Percentiles rank a stretch among this genome's conserved stretches.
These are phyloP conservation scores for Schizothorax lantsangensis DNA, from an alignment of 2,797 vertebrate genomes.

Conservation along the genomic window DNA sequence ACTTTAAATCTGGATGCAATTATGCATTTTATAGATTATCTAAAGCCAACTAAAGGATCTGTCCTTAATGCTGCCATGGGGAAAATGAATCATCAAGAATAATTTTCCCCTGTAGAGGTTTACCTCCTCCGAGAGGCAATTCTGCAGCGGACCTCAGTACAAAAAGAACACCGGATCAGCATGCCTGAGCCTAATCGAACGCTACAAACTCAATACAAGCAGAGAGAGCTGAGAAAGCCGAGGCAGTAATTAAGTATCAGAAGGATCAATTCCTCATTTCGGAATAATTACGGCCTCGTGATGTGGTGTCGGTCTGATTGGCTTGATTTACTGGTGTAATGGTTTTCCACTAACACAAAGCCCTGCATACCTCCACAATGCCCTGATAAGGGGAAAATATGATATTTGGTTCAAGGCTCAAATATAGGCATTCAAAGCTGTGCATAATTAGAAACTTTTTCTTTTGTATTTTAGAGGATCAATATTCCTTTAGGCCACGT, in stretches of 20 bases:
- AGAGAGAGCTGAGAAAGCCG: conserved; percentile 29
- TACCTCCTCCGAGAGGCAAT: conserved; percentile 57
- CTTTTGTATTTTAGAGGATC: conserved; percentile 17
- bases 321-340: conserved; percentile 41
- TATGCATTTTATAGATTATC: conserved; percentile 61
- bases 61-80: conserved; percentile 53
- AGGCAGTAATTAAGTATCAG: conserved; percentile 57
- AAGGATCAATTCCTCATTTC: conserved; percentile 64
- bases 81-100: conserved; percentile 51
- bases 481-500: neutral
- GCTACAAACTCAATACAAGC: conserved; percentile 50
- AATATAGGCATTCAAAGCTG: conserved; percentile 15
- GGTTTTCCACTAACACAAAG: conserved; percentile 28
- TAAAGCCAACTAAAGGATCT: conserved; percentile 46
- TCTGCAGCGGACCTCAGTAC: conserved; percentile 45
- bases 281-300: conserved; percentile 58
- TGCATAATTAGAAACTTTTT: conserved; percentile 1
- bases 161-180: conserved; percentile 46
- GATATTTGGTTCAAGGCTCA: conserved; percentile 16
- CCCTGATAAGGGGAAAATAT: conserved; percentile 15
- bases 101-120: conserved; percentile 50
- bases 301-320: conserved; percentile 43
- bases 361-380: conserved; percentile 18
- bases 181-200: conserved; percentile 53
- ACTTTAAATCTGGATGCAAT: conserved; percentile 63